phyloP scores from a whole-genome alignment of 2,797 vertebrate species.

The Salarias fasciatus region DNA sequence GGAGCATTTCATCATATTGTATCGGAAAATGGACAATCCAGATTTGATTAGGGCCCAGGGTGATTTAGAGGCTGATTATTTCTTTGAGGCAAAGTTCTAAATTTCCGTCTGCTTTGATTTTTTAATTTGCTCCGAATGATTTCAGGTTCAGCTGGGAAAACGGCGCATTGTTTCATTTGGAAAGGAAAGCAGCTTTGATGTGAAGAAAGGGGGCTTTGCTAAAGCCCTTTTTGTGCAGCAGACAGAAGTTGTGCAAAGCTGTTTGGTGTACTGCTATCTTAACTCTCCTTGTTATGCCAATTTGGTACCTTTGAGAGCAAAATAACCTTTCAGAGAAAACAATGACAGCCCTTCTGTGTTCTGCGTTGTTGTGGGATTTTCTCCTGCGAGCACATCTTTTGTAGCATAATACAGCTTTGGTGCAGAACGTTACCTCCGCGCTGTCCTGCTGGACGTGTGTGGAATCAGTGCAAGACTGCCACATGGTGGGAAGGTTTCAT shows the following conservation, averaged over 20 bases:
- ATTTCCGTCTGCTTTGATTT: slow-evolving; percentile 47
- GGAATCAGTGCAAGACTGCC: slow-evolving; percentile 1
- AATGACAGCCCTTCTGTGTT: slow-evolving; percentile 6
- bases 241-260: slow-evolving; percentile 55
- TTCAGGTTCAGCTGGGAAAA: slow-evolving; percentile 43
- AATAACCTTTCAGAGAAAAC: slow-evolving; percentile 27
- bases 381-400: slow-evolving; percentile 14
- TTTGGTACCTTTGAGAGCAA: slow-evolving; percentile 40
- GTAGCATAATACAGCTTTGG: slow-evolving; percentile 2
- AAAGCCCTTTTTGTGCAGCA: slow-evolving; percentile 49
- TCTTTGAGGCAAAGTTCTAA: slow-evolving; percentile 38
- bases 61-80: slow-evolving; percentile 49
- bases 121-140: slow-evolving; percentile 39
- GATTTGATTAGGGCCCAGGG: slow-evolving; percentile 51
- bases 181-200: slow-evolving; percentile 54
- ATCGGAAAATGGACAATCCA: slow-evolving; percentile 47
- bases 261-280: slow-evolving; percentile 40
- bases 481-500: slow-evolving; percentile 1
- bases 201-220: slow-evolving; percentile 35
- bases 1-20: slow-evolving; percentile 31
- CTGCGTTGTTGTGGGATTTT: neutral
- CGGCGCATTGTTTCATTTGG: slow-evolving; percentile 36
- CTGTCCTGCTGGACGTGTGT: neutral
- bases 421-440: neutral
- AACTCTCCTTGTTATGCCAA: slow-evolving; percentile 36